These are phyloP conservation scores for Chitala chitala DNA, from an alignment of 2,113 vertebrate species.

Conservation along the genomic window DNA sequence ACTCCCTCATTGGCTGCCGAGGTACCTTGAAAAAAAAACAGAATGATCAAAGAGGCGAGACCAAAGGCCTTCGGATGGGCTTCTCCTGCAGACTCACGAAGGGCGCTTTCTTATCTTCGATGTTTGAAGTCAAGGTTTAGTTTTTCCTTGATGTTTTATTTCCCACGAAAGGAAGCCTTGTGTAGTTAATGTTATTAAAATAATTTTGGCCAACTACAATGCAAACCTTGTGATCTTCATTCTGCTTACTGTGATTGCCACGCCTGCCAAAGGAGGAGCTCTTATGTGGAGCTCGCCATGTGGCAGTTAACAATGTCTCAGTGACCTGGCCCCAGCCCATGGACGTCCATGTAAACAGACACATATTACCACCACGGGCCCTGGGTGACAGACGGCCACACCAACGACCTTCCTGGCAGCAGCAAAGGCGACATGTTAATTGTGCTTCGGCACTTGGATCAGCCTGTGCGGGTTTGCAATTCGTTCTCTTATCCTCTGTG, in stretches of 20 bases:
- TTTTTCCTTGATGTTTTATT: background rate
- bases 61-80: background rate
- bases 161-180: background rate
- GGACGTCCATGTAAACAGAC: background rate
- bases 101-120: background rate
- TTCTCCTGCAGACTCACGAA: background rate
- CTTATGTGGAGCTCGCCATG: background rate
- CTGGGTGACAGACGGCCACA: background rate
- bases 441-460: background rate
- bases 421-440: conserved; percentile 9
- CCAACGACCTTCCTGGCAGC: conserved; percentile 2
- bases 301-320: background rate
- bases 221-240: background rate
- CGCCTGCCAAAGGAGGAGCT: background rate
- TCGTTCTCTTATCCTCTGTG: conserved; percentile 7
- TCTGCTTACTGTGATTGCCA: background rate
- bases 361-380: background rate
- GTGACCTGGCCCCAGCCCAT: background rate
- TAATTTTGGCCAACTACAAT: background rate
- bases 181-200: background rate
- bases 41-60: too few relatives aligned
- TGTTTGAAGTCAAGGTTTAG: background rate
- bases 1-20: too few relatives aligned
- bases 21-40: too few relatives aligned
- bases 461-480: background rate